Base-by-base conservation (phyloP, 2,113 vertebrate genomes). In the Callionymus lyra region DNA sequence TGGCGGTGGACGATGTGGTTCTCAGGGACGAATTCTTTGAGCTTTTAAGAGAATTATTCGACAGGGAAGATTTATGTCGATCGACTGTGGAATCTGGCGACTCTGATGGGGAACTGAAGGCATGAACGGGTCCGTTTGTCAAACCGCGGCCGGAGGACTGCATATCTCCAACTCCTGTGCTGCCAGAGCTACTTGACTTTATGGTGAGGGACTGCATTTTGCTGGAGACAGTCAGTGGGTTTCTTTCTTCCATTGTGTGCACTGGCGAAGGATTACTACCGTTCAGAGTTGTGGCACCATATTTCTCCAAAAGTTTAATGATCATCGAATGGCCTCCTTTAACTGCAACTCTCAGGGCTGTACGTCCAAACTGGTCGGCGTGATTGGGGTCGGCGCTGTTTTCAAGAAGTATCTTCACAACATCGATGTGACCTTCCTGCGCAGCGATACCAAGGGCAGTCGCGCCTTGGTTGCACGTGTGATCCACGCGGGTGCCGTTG, bases 401-500 rank as follows among this genome's bases (percentile, higher is more conserved):
- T 76, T 99, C 94, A 11, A 99, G 70, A 41, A 99, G 70, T 44
- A 92, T 85, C 35, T 91, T 91, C 45, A 98, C 95, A 0, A 91
- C 95, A 0, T 98, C 92, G 1, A 91, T 88, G 73, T 99, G 95
- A n/a, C 95, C 95, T 63, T 99, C 95, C 57, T 99, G 95, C 47
- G 95, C 95, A 0, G 95, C 94, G 31, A 99, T 99, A 34, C 95
- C 92, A 12, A 99, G 89, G 1, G 92, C 95, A 2, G 94, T 99
- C 9, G 95, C 95, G 33, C 95, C 95, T 71, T 99, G 95, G 63
- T 96, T 98, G 56, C 95, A 99, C 0, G 94, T 93, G 37, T 99
- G 91, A 68, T 99, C 95, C 19, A 99, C 95, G 1, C 80, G 62
- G 5, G 94, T 89, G 1, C 90, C 86, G 0, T 76, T 90, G 59